Base-by-base conservation (phyloP, 2,797 vertebrate species). In the Rhodeus uyekii region DNA sequence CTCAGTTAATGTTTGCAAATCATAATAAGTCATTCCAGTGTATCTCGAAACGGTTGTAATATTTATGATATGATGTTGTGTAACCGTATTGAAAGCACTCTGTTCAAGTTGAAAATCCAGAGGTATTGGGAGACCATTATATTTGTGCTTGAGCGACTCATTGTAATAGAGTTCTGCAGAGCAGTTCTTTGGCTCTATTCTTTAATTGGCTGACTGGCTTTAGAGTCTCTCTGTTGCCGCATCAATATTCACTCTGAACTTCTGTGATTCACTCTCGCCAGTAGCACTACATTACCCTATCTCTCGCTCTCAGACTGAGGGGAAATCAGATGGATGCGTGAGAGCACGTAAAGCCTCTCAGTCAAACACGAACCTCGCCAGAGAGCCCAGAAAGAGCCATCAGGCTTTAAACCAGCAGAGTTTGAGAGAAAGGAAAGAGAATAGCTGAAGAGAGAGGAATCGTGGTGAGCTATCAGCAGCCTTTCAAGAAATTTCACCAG, bases 141-240 rank as follows among this genome's bases (percentile, higher is more conserved):
- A 83, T 86, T 76, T 84, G 82, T 82, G 84, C 84, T 78, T 85
- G 74, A 82, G 58, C 81, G 76, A 82, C 76, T 82, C 48, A 46
- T 80, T 71, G 83, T 85, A 82, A 85, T 78, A 34, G 83, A 55
- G 76, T 79, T 83, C 82, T 79, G 68, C 8, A 19, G 46, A 78
- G 75, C 80, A 58, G 60, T 73, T 74, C 75, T 78, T 67, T 58
- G 67, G 39, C 76, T 81, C 67, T 64, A 60, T 79, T 65, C 75
- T 82, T 78, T 85, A 85, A 85, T 85, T 85, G 80, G 80, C 80
- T 85, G 80, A 74, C 80, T 78, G 84, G 67, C 73, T 85, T 75
- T 78, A 75, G 69, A 78, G 39, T 75, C 68, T 82, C 63, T 76
- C 68, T 24, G 75, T 69, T 27, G 75, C 75, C 24, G 48, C 79